Evolutionary conservation across 92 coral and sea anemone species (phyloP), one percentile per base, ranked within the genome.

Genomic region (Actinostola sp.): DNA sequence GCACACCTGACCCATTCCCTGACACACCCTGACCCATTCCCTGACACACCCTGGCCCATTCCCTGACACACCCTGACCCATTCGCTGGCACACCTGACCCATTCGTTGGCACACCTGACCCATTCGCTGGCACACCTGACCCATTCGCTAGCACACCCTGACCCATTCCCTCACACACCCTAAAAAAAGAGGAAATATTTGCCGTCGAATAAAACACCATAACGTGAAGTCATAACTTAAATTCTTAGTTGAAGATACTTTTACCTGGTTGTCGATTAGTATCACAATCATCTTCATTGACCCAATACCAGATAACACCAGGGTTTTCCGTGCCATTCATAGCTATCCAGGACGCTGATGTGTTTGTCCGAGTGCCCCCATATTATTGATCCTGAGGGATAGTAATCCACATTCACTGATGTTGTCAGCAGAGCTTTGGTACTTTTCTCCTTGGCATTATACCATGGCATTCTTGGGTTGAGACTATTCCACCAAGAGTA

Each of bases 221-320:
- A n/a, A n/a, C n/a, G n/a, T n/a, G n/a, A n/a, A n/a, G n/a, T n/a
- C n/a, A 41, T 41, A 41, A 8, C 8, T 8, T 41, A 41, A 41
- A 41, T 41, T 15, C 8, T 41, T 41, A 41, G 46, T 15, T 15
- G 19, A 48, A 3, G 54, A 13, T 9, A 23, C 5, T n/a, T 48
- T 4, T 8, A 87, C 92, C 88, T 67, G 92, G 82, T 66, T 78
- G 55, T 45, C 92, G 77, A 46, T 87, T 73, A 0, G 34, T 26
- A 66, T 78, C 88, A 68, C 92, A 87, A 17, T 87, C 92, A 56
- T 87, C 92, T 46, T 87, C 92, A 43, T 82, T 87, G 23, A 87
- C 77, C 92, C 92, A 87, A 50, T 87, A 87, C 92, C 92, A 87
- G 56, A 87, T 87, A 0, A 79, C 79, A 1, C 88, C 92, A 6